A percentile compares a stretch with the other conserved stretches of the same genome.
These are phyloP conservation scores for Saccostrea cuccullata DNA, from an alignment of 1,140 invertebrate species.

Conservation along the genomic window DNA sequence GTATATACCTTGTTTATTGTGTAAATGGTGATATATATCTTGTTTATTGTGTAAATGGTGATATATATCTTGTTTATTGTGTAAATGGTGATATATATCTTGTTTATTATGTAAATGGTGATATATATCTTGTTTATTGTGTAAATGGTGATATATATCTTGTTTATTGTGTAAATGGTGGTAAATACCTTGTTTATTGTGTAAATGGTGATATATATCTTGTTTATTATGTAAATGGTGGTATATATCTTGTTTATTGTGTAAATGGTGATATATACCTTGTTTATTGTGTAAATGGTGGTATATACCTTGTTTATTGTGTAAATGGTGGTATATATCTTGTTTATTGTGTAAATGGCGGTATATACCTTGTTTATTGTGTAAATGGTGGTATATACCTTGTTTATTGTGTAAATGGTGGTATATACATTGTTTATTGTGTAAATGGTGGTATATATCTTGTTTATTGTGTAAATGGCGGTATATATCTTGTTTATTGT, in stretches of 20 bases:
- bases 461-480: neutral
- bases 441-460: slow-evolving; percentile 89
- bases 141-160: no score
- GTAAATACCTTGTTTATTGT: slow-evolving; percentile 85
- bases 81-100: no score
- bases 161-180: neutral
- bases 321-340: slow-evolving; percentile 89
- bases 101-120: neutral
- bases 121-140: slow-evolving; percentile 84
- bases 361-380: slow-evolving; percentile 85
- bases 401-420: neutral
- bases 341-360: neutral
- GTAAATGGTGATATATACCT: no score
- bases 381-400: slow-evolving; percentile 89
- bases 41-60: neutral
- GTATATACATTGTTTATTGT: slow-evolving; percentile 85
- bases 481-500: slow-evolving; percentile 85
- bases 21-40: no score
- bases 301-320: slow-evolving; percentile 85
- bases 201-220: no score
- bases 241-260: slow-evolving; percentile 85
- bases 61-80: slow-evolving; percentile 84
- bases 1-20: slow-evolving; percentile 85
- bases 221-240: neutral
- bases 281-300: neutral